Conservation (phyloP, 2,888 invertebrate genomes). For the Scaeva pyrastri region DNA sequence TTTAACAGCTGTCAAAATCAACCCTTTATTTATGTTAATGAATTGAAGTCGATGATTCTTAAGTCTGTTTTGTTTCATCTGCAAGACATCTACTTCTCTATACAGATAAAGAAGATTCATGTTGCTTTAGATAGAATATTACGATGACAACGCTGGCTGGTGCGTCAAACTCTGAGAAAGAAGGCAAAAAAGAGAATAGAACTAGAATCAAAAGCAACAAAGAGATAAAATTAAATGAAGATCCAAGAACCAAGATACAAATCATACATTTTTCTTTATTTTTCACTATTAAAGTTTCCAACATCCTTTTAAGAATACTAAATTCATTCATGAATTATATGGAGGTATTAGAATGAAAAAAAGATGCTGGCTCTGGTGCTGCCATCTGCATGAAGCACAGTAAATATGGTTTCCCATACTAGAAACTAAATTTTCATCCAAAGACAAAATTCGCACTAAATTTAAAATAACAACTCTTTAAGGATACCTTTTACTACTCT, state of each 20-base stretch:
- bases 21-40: too few species aligned
- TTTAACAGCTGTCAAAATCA: too few species aligned
- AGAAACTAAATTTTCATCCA: slow-evolving; percentile 41
- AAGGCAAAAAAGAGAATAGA: not conserved
- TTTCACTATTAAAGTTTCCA: slow-evolving; percentile 70
- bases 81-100: too few species aligned
- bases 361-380: slow-evolving; percentile 45
- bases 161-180: too few species aligned
- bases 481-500: slow-evolving; percentile 9
- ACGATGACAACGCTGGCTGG: too few species aligned
- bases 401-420: slow-evolving; percentile 46
- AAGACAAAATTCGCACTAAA: slow-evolving; percentile 37
- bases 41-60: too few species aligned
- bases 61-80: too few species aligned
- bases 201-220: slow-evolving; percentile 26
- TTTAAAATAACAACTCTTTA: slow-evolving; percentile 40
- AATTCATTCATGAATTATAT: slow-evolving; percentile 44
- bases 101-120: too few species aligned
- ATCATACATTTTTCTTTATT: slow-evolving; percentile 54
- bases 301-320: slow-evolving; percentile 59
- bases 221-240: slow-evolving; percentile 23
- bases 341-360: not conserved
- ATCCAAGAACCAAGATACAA: slow-evolving; percentile 56
- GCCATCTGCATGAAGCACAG: slow-evolving; percentile 48
- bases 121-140: too few species aligned